Conservation (phyloP, 1,140 invertebrate genomes). For the Spodoptera litura region DNA sequence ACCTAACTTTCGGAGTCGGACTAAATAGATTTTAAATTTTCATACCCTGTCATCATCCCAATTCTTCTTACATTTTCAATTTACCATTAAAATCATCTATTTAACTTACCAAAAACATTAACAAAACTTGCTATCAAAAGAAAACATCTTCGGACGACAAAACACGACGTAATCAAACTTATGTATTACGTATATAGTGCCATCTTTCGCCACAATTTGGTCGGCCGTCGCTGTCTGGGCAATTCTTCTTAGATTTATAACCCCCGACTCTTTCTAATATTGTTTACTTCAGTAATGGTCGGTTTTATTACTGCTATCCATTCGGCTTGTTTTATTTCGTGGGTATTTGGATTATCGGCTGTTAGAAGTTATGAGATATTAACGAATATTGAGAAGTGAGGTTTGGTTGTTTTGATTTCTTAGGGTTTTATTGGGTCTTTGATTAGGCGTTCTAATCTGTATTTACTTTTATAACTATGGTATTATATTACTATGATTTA, state of each 20-base stretch:
- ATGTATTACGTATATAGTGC: constrained; percentile 64
- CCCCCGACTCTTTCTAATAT: constrained; percentile 77
- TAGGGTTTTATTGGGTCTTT: background rate
- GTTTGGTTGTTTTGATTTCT: background rate
- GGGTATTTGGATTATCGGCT: constrained; percentile 45
- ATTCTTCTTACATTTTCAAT: too few relatives aligned
- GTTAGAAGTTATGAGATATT: constrained; percentile 52
- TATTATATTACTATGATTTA: too few relatives aligned
- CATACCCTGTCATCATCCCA: too few relatives aligned
- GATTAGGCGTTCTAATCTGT: background rate
- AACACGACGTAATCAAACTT: constrained; percentile 59
- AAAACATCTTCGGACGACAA: constrained; percentile 39
- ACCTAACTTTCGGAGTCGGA: too few relatives aligned
- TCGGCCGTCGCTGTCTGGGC: constrained; percentile 67
- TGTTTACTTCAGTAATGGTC: constrained; percentile 82
- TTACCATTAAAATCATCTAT: too few relatives aligned
- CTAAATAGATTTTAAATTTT: too few relatives aligned
- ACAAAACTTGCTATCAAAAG: constrained; percentile 36
- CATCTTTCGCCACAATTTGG: constrained; percentile 70
- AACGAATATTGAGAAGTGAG: constrained; percentile 29
- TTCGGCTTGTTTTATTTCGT: constrained; percentile 69
- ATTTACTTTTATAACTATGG: background rate
- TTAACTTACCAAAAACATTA: background rate
- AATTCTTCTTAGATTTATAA: constrained; percentile 73
- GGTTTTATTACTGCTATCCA: constrained; percentile 77